Evolutionary conservation across 2,113 vertebrate genomes (phyloP), one percentile per base, ranked within the genome.

Genomic region (Ovibos moschatus): DNA sequence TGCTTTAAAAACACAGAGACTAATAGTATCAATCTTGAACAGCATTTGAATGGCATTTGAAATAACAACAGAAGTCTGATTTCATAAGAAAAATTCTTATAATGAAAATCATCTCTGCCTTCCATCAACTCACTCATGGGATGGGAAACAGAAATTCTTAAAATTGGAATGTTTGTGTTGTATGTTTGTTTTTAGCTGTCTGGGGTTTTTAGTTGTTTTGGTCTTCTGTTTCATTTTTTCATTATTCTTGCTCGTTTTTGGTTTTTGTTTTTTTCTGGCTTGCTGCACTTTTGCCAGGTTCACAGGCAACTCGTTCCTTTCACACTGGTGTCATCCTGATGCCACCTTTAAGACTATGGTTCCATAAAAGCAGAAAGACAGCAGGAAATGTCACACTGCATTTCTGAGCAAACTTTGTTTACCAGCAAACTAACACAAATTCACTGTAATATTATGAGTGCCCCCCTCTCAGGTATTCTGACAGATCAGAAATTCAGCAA

Each of bases 41-140:
- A 87, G 8, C 89, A 92, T 96, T 50, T 92, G 79, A 76, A 28
- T 28, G 21, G 33, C n/a, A 71, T 81, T 95, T 91, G 74, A 96
- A 74, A 60, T 60, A 89, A 91, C 2, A 81, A 14, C 16, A 93
- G 33, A 94, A 87, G 23, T 14, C 92, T 60, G 94, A 87, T 78
- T 97, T 76, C 53, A 45, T 50, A 88, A 82, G 51, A 17, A 91
- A 91, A 96, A 94, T 53, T 78, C 12, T 89, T 85, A n/a, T 7
- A 84, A 67, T 50, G 60, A 94, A 96, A 94, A 25, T 74, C 2
- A 60, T 78, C 89, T 92, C 67, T 87, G 28, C 30, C 7, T 96
- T 83, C 60, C 47, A 94, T 86, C 17, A 90, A 55, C 28, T 40
- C 45, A 84, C 58, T 74, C 8, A 50, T 36, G 17, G 27, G 8